Conservation (phyloP, 2,888 invertebrate genomes). For the Gymnocheta viridis region DNA sequence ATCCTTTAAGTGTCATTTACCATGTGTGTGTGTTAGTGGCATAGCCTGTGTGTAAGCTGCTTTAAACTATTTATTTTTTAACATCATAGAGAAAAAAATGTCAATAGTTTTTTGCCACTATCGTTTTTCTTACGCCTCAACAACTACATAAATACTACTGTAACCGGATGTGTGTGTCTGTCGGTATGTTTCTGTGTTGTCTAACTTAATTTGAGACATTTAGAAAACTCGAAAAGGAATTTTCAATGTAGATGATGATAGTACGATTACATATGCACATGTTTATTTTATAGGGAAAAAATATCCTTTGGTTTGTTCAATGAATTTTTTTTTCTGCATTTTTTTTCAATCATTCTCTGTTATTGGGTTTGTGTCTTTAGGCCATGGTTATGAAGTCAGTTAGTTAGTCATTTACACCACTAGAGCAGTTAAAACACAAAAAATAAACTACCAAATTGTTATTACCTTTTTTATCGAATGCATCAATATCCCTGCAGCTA, state of each 20-base stretch:
- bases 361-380: conserved; percentile 62
- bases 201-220: conserved; percentile 82
- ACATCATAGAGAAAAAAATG: conserved; percentile 39
- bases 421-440: conserved; percentile 37
- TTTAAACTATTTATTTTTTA: conserved; percentile 39
- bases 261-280: conserved; percentile 40
- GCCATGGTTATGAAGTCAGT: conserved; percentile 65
- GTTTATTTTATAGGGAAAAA: conserved; percentile 50
- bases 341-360: conserved; percentile 28
- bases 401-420: conserved; percentile 68
- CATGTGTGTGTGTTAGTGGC: conserved; percentile 1
- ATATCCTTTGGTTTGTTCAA: conserved; percentile 59
- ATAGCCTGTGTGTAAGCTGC: conserved; percentile 1
- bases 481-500: conserved; percentile 48
- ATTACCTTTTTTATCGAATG: conserved; percentile 23
- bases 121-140: conserved; percentile 43
- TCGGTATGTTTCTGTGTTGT: conserved; percentile 60
- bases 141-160: conserved; percentile 14
- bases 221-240: conserved; percentile 78
- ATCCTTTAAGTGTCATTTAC: conserved; percentile 62
- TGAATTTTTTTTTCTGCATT: conserved; percentile 10
- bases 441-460: conserved; percentile 45
- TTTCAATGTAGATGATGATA: background rate
- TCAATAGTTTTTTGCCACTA: conserved; percentile 31
- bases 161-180: conserved; percentile 3